Evolutionary conservation across 2,797 vertebrate genomes (phyloP), one percentile per base, ranked within the genome.

Genomic region (Kryptolebias ocellatus): DNA sequence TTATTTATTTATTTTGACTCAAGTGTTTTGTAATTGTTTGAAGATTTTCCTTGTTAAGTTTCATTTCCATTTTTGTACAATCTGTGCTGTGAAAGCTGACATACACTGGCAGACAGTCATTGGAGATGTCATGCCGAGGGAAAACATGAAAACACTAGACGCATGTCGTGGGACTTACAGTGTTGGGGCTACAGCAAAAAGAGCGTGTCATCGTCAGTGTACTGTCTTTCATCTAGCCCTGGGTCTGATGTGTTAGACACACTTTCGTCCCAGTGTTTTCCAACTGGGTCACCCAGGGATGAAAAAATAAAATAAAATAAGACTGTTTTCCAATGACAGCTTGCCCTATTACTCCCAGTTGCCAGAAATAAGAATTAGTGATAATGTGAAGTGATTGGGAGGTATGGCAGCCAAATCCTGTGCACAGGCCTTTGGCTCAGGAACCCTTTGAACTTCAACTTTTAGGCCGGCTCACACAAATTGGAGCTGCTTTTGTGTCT

Each of bases 221-320:
- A 59, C 45, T 39, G 54, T 50, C 27, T 64, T 76, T 17, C 29
- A 8, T 74, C 69, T 57, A 45, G 17, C 64, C 53, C 66, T 27
- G 54, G 72, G 54, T 31, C 29, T 7, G 17, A 17, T 64, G 60
- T 67, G 49, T 72, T 67, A 72, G 78, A 75, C 73, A 69, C 67
- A 50, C 31, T 78, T 84, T 70, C 80, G 68, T 82, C 70, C 67
- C 71, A 57, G 73, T 78, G 67, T 74, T 87, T 82, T 82, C 72
- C 67, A 88, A 80, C 51, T 78, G 70, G 88, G 84, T 86, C 78
- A 78, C 64, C 51, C 64, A 59, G 54, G 67, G 87, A 89, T 89
- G 61, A 10, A 39, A 39, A 39, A 39, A 39, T 1, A 9, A 9
- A 24, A n/a, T n/a, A 85, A 73, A 60, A 74, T 50, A 81, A 54